Evolutionary conservation across 2,888 invertebrate species (phyloP).

Genomic region (Sinopyrophorus schimmeli): DNA sequence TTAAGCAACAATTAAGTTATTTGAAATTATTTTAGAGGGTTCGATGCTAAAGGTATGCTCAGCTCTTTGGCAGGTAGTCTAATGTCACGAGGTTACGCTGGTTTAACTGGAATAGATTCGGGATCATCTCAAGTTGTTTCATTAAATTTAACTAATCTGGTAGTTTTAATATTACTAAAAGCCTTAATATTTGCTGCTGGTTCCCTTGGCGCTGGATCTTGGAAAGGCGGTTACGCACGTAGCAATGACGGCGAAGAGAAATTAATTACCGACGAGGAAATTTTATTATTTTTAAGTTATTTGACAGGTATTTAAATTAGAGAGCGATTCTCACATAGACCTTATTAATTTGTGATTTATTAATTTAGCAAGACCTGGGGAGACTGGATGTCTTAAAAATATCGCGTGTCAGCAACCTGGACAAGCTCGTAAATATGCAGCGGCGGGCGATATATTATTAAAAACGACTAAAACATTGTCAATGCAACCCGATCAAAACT

Average conservation of each 20-base stretch:
- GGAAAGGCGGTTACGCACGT: conserved; percentile 61
- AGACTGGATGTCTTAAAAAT: conserved; percentile 73
- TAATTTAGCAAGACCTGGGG: conserved; percentile 60
- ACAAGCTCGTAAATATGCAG: conserved; percentile 73
- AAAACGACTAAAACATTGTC: conserved; percentile 68
- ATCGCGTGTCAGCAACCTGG: conserved; percentile 76
- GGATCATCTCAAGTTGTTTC: conserved; percentile 65
- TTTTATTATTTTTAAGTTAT: conserved; percentile 70
- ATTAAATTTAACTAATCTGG: conserved; percentile 78
- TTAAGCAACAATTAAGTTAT: background rate
- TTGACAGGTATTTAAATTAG: conserved; percentile 63
- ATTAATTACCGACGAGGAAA: conserved; percentile 69
- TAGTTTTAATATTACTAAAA: conserved; percentile 79
- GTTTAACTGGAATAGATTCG: conserved; percentile 31
- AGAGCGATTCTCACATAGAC: too few relatives aligned
- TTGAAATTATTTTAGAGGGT: conserved; percentile 38
- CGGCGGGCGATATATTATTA: conserved; percentile 75
- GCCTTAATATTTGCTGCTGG: conserved; percentile 82
- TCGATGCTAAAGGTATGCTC: conserved; percentile 48
- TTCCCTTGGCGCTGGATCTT: conserved; percentile 73
- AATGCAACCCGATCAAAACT: conserved; percentile 59
- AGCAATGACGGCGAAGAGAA: conserved; percentile 60
- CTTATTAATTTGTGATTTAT: background rate
- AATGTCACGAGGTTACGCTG: conserved; percentile 48
- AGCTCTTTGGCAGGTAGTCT: conserved; percentile 48